These are phyloP conservation scores for Aspiorhynchus laticeps DNA, from an alignment of 2,113 vertebrate genomes.

Conservation along the genomic window DNA sequence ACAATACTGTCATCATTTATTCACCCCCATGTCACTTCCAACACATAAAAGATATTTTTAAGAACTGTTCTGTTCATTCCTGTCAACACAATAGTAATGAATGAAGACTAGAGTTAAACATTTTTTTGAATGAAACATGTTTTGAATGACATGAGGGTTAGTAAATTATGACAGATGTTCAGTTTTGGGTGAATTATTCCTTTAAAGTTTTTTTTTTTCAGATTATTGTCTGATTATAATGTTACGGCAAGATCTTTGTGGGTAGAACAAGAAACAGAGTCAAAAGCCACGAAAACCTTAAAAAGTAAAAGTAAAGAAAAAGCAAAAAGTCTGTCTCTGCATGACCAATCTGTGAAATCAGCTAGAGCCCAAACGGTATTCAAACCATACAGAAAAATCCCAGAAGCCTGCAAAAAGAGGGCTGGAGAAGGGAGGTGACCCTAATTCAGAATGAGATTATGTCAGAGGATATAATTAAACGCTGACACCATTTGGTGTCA, in stretches of 20 bases:
- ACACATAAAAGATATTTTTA: neutral
- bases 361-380: neutral
- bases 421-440: slow-evolving; percentile 11
- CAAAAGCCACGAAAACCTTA: neutral
- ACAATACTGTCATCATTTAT: neutral
- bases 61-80: neutral
- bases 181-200: neutral
- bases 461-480: slow-evolving; percentile 35
- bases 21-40: neutral
- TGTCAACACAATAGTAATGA: neutral
- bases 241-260: neutral
- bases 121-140: no score
- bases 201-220: neutral
- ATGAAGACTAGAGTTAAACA: neutral
- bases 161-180: neutral
- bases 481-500: neutral
- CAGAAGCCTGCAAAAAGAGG: neutral
- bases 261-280: slow-evolving; percentile 24
- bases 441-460: slow-evolving; percentile 7
- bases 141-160: neutral
- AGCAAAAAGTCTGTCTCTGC: neutral
- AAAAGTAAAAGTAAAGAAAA: neutral
- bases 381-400: neutral
- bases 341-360: slow-evolving; percentile 24
- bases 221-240: neutral